Evolutionary conservation across 2,113 vertebrate genomes (phyloP), one percentile per base, ranked within the genome.

Genomic region (Mustela nigripes): DNA sequence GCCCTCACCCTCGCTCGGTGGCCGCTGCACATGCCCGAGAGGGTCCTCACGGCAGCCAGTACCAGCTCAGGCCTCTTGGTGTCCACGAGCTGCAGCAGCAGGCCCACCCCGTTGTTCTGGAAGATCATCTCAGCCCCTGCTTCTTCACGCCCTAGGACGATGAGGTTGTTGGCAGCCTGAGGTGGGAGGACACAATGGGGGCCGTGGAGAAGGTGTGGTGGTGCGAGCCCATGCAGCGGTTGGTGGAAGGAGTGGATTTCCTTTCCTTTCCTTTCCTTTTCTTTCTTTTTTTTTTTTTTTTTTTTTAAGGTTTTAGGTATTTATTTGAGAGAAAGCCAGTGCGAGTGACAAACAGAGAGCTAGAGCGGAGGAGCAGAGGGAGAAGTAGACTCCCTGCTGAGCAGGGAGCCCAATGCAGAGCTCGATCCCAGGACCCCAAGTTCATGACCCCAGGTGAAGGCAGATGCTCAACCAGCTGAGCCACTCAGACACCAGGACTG

Each of bases 91-190:
- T 99, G 99, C 97, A 99, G 92, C 31, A 99, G 98, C 97, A 99
- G 97, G 93, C 98, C 98, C 73, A 99, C 98, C 0, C 99, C 99
- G 0, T 99, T 99, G 98, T 99, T 99, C 99, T 99, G 99, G 98
- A 99, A 99, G 97, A 99, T 99, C 98, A 99, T 99, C 97, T 99
- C 99, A 0, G 99, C 99, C 62, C 99, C 99, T 0, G 99, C 99
- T 39, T 99, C 99, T 80, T 99, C 99, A 89, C 99, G 98, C 5
- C 99, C 99, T 50, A 99, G 98, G 79, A 99, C 99, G 33, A 99
- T 99, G 92, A 99, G 99, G 97, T 99, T 99, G 99, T 99, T 99
- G 69, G 99, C 99, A 53, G 99, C 99, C 99, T 99, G 92, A 48
- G 69, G 76, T 7, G n/a, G 74, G 11, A 88, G 42, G 65, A 86